phyloP scores from a whole-genome alignment of 2,888 invertebrate genomes.

The Calliscelio sp. region DNA sequence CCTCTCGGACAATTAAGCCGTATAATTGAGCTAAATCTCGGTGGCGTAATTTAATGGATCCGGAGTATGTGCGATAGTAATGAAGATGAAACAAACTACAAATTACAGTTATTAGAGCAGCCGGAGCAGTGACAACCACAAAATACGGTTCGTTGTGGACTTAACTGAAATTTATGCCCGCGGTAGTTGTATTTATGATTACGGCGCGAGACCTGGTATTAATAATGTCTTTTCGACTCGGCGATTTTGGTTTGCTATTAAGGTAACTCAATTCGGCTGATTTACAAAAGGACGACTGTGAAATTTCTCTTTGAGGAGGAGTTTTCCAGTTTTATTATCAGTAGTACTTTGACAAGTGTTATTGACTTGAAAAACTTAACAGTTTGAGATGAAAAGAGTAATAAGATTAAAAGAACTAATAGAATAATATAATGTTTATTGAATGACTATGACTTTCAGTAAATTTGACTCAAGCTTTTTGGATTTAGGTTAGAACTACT shows the following conservation, averaged over 20 bases:
- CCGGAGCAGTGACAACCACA: slow-evolving; percentile 48
- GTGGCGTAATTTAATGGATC: slow-evolving; percentile 25
- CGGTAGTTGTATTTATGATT: slow-evolving; percentile 44
- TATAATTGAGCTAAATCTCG: slow-evolving; percentile 22
- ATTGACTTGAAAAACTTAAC: too few relatives aligned
- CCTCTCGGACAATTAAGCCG: slow-evolving; percentile 29
- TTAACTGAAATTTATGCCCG: slow-evolving; percentile 47
- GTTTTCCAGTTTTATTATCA: too few relatives aligned
- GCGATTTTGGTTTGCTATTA: background rate
- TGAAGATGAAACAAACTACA: slow-evolving; percentile 57
- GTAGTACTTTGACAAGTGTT: too few relatives aligned
- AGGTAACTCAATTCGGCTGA: background rate
- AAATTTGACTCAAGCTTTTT: too few relatives aligned
- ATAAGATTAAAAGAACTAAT: too few relatives aligned
- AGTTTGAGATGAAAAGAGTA: too few relatives aligned
- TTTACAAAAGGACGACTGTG: too few relatives aligned
- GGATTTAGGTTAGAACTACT: slow-evolving; percentile 41
- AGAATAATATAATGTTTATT: too few relatives aligned
- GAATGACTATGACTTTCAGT: too few relatives aligned
- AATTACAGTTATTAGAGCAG: slow-evolving; percentile 56
- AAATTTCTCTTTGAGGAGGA: too few relatives aligned
- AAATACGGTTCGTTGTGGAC: slow-evolving; percentile 38
- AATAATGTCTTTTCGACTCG: slow-evolving; percentile 43
- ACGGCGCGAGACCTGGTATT: slow-evolving; percentile 29
- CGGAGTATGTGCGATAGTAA: slow-evolving; percentile 37